Conservation (phyloP, 1,140 invertebrate species). For the Drosophila nasuta region DNA sequence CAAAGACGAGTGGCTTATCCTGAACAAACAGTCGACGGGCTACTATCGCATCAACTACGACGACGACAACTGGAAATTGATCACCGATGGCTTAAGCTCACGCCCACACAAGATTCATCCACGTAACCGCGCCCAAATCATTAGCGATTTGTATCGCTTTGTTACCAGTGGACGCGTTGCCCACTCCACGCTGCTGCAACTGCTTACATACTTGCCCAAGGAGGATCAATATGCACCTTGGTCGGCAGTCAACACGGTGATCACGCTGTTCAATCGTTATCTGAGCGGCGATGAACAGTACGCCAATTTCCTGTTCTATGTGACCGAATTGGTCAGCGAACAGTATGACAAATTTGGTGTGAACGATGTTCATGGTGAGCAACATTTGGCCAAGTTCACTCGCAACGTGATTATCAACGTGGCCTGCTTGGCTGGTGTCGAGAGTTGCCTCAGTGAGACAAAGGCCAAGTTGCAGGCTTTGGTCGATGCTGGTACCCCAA, state of each 20-base stretch:
- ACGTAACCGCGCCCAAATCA: conserved; percentile 90
- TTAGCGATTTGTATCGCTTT: conserved; percentile 91
- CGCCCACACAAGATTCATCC: conserved; percentile 87
- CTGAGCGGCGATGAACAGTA: conserved; percentile 63
- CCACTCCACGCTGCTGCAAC: conserved; percentile 84
- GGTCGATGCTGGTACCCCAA: conserved; percentile 82
- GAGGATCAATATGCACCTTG: conserved; percentile 88
- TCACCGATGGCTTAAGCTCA: conserved; percentile 85
- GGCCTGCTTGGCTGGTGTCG: conserved; percentile 85
- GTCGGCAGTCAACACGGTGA: conserved; percentile 85
- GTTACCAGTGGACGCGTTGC: conserved; percentile 86
- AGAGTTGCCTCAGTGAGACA: conserved; percentile 85
- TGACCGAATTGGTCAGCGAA: conserved; percentile 72
- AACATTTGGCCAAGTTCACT: conserved; percentile 79
- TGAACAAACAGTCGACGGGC: conserved; percentile 88
- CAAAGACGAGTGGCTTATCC: conserved; percentile 86
- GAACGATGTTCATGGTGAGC: conserved; percentile 77
- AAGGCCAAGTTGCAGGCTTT: conserved; percentile 68
- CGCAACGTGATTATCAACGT: conserved; percentile 84
- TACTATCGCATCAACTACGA: conserved; percentile 89
- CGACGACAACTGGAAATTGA: conserved; percentile 86
- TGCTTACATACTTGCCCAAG: conserved; percentile 86
- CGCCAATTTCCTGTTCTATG: conserved; percentile 60
- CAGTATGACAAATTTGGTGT: conserved; percentile 80
- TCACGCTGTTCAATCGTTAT: conserved; percentile 77